Base-by-base conservation (phyloP, 2,113 vertebrate genomes). In the Alaudala cheleensis region DNA sequence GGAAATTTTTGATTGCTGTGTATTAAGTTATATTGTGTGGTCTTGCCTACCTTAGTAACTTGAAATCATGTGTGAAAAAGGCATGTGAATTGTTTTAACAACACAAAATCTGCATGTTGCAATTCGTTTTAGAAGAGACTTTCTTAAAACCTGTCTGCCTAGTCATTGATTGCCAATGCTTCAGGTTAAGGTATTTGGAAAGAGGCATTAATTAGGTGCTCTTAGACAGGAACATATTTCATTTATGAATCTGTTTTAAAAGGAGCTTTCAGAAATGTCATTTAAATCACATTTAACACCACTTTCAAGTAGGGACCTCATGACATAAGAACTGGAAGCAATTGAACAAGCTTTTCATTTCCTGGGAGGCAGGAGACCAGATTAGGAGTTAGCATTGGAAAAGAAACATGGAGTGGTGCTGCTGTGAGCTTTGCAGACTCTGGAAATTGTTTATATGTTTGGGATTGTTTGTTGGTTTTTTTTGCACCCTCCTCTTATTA, bases 21-120 rank as follows among this genome's bases (percentile, higher is more conserved):
- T 81, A 88, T 96, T 97, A 96, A 95, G 62, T 96, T 97, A 90
- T 90, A 95, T 88, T 85, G 76, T 93, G 93, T 31, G 89, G 17
- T 84, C 54, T 91, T 76, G 37, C 67, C 86, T 95, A 93, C 78
- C 84, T 96, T 93, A 81, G 61, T 92, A 83, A 91, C 33, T 80
- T 93, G 61, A 66, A 92, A 80, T 93, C 69, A 51, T 79, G 60
- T 80, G 83, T 96, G 96, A 87, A 95, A 89, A 88, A 88, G 80
- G 85, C 50, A 81, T 88, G 76, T 81, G 69, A 72, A 91, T 93
- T 84, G 61, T 76, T 96, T 95, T 92, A 95, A 93, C 18, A 88
- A 39, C 25, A 76, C n/a, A 37, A 50, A 93, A 76, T 37, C 62
- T 58, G 61, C 67, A 42, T 94, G 92, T 90, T 94, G 81, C 71